Conservation (phyloP, 2,797 vertebrate species). For the Siniperca scherzeri region DNA sequence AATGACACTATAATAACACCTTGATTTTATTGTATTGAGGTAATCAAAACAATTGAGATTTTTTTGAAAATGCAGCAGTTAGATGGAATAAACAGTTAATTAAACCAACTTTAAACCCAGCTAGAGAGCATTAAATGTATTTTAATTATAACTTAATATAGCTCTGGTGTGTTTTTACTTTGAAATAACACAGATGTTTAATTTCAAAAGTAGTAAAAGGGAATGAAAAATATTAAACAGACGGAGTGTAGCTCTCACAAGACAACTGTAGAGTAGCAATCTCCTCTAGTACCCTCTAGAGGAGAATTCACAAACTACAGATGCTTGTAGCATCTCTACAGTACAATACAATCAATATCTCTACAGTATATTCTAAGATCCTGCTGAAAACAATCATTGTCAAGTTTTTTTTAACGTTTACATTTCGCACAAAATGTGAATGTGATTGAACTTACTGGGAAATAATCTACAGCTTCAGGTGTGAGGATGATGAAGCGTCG, state of each 20-base stretch:
- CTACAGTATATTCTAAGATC: conserved; percentile 4
- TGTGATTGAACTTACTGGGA: conserved; percentile 86
- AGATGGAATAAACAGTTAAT: conserved; percentile 56
- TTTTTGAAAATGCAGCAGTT: conserved; percentile 63
- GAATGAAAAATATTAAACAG: conserved; percentile 47
- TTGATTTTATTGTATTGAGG: conserved; percentile 41
- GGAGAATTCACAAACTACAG: conserved; percentile 71
- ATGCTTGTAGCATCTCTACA: conserved; percentile 7
- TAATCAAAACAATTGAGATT: conserved; percentile 50
- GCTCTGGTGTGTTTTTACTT: conserved; percentile 63
- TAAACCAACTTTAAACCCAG: conserved; percentile 55
- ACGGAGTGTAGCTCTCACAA: conserved; percentile 26
- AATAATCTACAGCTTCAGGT: conserved; percentile 92
- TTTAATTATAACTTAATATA: conserved; percentile 57
- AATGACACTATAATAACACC: conserved; percentile 55
- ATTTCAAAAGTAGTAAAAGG: conserved; percentile 54
- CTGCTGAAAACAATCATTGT: background rate
- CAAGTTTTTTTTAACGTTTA: background rate
- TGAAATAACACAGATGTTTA: conserved; percentile 53
- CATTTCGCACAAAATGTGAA: conserved; percentile 23
- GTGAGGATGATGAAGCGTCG: conserved; percentile 91
- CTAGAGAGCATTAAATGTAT: conserved; percentile 46
- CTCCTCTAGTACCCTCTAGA: conserved; percentile 82
- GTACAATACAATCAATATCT: background rate
- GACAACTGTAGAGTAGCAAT: conserved; percentile 42